phyloP scores from a whole-genome alignment of 2,797 vertebrate species.

The Rhynchonycteris naso region DNA sequence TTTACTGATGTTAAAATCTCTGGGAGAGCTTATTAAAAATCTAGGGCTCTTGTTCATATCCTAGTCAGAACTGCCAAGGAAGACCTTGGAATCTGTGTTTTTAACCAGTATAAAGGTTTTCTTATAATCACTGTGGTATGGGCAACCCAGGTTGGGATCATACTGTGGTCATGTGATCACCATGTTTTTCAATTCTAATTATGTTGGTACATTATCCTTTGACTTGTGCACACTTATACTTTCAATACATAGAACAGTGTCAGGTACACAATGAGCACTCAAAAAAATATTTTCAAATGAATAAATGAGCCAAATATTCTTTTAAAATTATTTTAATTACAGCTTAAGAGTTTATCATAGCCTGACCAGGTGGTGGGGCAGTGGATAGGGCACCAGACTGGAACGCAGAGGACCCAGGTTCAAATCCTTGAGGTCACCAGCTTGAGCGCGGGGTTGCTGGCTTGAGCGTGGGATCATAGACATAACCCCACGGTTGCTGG shows the following conservation, averaged over 20 bases:
- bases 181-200: not conserved
- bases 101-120: not conserved
- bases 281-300: not conserved
- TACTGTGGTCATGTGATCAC: no score
- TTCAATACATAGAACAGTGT: not conserved
- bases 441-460: no score
- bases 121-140: not conserved
- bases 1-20: not conserved
- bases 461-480: no score
- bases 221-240: not conserved
- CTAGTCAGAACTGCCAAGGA: not conserved
- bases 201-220: not conserved
- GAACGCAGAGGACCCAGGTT: no score
- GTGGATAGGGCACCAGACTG: no score
- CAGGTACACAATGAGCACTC: not conserved
- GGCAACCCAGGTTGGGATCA: not conserved
- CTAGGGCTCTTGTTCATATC: not conserved
- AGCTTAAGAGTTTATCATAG: not conserved
- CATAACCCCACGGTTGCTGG: no score
- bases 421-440: no score
- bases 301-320: not conserved
- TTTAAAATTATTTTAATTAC: not conserved
- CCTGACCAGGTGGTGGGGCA: no score
- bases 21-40: conserved; percentile 5
- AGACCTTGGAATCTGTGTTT: not conserved